phyloP scores from a whole-genome alignment of 1,140 invertebrate species.

The Caenorhabditis tropicalis region DNA sequence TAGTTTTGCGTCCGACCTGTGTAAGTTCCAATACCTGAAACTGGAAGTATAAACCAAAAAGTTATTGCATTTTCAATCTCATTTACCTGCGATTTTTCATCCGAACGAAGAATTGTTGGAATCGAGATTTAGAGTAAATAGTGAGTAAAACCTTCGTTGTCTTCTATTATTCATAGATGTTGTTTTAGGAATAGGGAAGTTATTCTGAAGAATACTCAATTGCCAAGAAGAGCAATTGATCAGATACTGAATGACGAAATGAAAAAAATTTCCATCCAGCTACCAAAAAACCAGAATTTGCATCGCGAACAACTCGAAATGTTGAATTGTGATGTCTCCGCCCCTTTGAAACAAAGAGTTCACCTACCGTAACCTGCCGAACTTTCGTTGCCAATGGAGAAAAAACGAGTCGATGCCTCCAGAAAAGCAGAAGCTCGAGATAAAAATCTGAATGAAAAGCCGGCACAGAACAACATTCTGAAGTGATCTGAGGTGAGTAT shows the following conservation, averaged over 20 bases:
- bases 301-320: background rate
- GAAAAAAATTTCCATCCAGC: background rate
- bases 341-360: background rate
- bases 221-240: too few species aligned
- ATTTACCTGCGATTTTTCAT: too few species aligned
- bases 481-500: background rate
- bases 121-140: too few species aligned
- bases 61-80: too few species aligned
- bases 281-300: conserved; percentile 9
- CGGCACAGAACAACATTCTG: background rate
- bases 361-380: background rate
- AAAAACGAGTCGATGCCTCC: conserved; percentile 1
- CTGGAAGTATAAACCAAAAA: too few species aligned
- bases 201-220: too few species aligned
- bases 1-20: too few species aligned
- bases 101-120: too few species aligned
- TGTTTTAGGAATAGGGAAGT: too few species aligned
- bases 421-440: background rate
- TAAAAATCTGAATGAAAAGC: conserved; percentile 23
- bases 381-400: background rate
- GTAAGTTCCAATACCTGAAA: too few species aligned
- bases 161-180: too few species aligned
- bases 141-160: too few species aligned
- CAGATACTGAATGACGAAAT: background rate
- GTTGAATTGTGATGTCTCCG: background rate